These are phyloP conservation scores for Poecilobothrus nobilitatus DNA, from an alignment of 2,888 invertebrate genomes.

Conservation along the genomic window DNA sequence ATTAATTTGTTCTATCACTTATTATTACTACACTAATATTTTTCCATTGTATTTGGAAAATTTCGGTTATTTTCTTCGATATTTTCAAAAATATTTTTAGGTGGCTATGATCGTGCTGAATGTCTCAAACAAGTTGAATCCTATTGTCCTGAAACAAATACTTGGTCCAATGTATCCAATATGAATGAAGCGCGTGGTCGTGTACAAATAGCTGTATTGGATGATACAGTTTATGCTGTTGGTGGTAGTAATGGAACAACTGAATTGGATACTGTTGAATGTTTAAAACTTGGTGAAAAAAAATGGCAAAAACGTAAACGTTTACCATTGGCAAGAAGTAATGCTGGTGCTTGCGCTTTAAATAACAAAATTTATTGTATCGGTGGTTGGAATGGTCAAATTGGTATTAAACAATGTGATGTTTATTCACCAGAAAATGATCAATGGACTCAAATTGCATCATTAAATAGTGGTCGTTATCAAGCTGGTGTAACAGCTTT, in stretches of 20 bases:
- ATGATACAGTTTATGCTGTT: slow-evolving; percentile 62
- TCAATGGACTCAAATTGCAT: slow-evolving; percentile 59
- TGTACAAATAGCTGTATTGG: slow-evolving; percentile 64
- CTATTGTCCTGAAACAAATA: slow-evolving; percentile 61
- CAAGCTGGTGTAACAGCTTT: slow-evolving; percentile 68
- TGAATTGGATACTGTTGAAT: slow-evolving; percentile 65
- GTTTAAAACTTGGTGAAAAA: slow-evolving; percentile 37
- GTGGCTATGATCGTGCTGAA: slow-evolving; percentile 76
- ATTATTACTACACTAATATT: not conserved
- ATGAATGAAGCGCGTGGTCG: slow-evolving; percentile 71
- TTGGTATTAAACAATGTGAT: slow-evolving; percentile 64
- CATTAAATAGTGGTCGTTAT: slow-evolving; percentile 63
- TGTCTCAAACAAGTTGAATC: slow-evolving; percentile 68
- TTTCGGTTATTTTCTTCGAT: not conserved
- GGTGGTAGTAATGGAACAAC: slow-evolving; percentile 78
- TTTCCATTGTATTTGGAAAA: not conserved
- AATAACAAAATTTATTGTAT: slow-evolving; percentile 62
- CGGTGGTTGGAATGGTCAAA: slow-evolving; percentile 69
- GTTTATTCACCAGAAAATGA: slow-evolving; percentile 55
- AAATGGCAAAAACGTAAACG: slow-evolving; percentile 49
- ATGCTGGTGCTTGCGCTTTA: slow-evolving; percentile 60
- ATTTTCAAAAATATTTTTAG: slow-evolving; percentile 13
- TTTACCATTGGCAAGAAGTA: slow-evolving; percentile 56
- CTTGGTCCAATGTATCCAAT: slow-evolving; percentile 58
- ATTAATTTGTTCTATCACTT: not conserved